phyloP scores from a whole-genome alignment of 2,888 invertebrate species.

The Piscicola geometra region DNA sequence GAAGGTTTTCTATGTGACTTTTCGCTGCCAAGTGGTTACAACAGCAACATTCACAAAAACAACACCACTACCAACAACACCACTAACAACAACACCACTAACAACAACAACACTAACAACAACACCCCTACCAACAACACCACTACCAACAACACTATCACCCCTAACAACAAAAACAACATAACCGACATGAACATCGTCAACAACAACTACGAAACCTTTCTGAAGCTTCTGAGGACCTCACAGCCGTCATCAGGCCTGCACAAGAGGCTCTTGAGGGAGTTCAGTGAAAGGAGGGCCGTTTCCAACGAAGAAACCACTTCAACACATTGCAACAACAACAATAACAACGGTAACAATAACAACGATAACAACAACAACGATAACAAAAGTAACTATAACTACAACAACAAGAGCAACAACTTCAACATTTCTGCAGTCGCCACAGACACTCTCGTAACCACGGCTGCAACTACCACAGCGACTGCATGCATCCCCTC shows the following conservation, averaged over 20 bases:
- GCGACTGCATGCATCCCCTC: no score
- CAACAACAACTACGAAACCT: slow-evolving; percentile 9
- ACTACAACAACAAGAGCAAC: neutral
- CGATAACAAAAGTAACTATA: neutral
- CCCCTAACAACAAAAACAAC: neutral
- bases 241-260: neutral
- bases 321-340: neutral
- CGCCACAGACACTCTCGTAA: neutral
- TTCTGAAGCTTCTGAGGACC: slow-evolving; percentile 1
- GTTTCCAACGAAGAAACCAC: neutral
- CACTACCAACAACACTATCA: neutral
- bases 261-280: neutral
- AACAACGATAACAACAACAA: neutral
- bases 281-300: neutral
- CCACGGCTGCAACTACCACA: neutral
- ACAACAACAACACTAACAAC: neutral
- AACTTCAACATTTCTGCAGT: neutral
- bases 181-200: neutral
- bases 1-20: no score
- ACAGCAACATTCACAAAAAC: neutral
- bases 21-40: no score
- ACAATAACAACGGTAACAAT: neutral
- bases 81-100: neutral
- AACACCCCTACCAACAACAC: neutral
- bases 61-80: neutral